Evolutionary conservation across 2,113 vertebrate species (phyloP).

Genomic region (Equus quagga): DNA sequence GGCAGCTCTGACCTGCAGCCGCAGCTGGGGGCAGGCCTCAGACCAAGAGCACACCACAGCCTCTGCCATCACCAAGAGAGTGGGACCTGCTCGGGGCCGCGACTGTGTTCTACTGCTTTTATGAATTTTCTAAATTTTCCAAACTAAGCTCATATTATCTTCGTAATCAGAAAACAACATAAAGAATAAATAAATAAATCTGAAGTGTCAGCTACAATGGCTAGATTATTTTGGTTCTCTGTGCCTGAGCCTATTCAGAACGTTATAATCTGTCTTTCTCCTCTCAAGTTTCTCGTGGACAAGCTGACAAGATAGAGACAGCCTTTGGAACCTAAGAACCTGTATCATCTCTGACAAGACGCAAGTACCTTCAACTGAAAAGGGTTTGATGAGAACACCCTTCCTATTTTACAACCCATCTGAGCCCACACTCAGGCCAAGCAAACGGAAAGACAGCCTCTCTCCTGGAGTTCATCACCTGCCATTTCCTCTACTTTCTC

Average conservation of each 20-base stretch:
- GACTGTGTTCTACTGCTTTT: background rate
- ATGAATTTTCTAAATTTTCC: background rate
- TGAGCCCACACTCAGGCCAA: background rate
- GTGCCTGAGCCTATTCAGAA: background rate
- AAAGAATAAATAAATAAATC: background rate
- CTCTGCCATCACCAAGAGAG: background rate
- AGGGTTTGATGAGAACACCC: background rate
- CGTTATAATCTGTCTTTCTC: background rate
- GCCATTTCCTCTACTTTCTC: background rate
- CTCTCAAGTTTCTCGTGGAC: background rate
- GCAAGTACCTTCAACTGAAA: background rate
- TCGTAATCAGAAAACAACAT: background rate
- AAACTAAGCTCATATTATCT: background rate
- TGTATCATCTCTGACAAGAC: background rate
- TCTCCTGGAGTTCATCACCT: background rate
- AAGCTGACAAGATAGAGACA: background rate
- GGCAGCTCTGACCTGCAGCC: background rate
- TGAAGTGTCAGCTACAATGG: background rate
- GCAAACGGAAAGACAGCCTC: no score
- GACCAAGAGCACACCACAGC: no score
- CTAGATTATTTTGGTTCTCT: background rate
- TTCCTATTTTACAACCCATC: background rate
- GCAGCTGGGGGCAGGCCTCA: background rate
- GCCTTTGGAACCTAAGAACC: background rate
- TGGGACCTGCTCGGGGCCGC: rapidly evolving